Percentiles rank a stretch among this genome's conserved stretches.
Evolutionary conservation across 2,888 invertebrate genomes (phyloP).

Genomic region (Ophion costatus): DNA sequence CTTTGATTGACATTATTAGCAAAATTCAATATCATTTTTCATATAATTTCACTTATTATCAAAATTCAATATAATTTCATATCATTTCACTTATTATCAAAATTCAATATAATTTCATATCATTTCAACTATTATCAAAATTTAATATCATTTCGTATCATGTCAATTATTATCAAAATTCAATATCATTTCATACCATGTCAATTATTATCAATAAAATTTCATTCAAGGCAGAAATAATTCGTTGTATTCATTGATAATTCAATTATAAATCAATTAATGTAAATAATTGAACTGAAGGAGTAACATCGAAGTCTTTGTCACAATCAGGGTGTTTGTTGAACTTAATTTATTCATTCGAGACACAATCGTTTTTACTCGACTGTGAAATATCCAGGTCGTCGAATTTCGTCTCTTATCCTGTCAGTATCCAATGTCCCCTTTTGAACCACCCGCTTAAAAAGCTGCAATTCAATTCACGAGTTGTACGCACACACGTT

Average conservation of each 20-base stretch:
- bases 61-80: too few relatives aligned
- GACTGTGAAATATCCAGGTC: background rate
- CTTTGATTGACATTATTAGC: too few relatives aligned
- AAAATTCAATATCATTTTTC: too few relatives aligned
- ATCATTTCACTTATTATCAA: too few relatives aligned
- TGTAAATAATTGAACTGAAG: background rate
- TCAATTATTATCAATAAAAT: too few relatives aligned
- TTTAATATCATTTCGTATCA: too few relatives aligned
- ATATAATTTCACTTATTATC: too few relatives aligned
- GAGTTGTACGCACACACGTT: constrained; percentile 3
- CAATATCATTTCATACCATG: too few relatives aligned
- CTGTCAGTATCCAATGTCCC: constrained; percentile 51
- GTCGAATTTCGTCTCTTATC: constrained; percentile 12
- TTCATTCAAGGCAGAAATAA: too few relatives aligned
- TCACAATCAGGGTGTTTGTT: background rate
- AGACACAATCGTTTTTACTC: constrained; percentile 24
- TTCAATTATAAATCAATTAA: background rate
- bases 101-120: too few relatives aligned
- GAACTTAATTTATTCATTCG: constrained; percentile 26
- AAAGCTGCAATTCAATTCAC: constrained; percentile 55
- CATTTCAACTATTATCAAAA: too few relatives aligned
- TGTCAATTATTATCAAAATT: too few relatives aligned
- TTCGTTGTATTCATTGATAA: background rate
- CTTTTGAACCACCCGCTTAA: constrained; percentile 54
- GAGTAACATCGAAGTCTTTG: constrained; percentile 1